A percentile compares a stretch with the other conserved stretches of the same genome.
These are phyloP conservation scores for Buceros bicornis DNA, from an alignment of 2,797 vertebrate genomes.

Conservation along the genomic window DNA sequence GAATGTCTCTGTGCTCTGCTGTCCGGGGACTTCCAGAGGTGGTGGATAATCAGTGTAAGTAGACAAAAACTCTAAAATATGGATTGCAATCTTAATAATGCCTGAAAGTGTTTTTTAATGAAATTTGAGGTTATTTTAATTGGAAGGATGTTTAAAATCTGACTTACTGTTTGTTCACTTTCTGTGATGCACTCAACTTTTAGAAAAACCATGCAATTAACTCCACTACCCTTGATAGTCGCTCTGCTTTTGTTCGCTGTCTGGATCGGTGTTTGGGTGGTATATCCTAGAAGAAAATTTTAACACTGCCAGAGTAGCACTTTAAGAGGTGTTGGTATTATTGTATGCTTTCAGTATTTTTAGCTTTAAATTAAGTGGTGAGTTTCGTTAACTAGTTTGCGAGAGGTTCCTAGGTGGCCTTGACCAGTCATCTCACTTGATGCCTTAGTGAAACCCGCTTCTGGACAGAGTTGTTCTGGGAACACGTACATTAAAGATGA, in stretches of 20 bases:
- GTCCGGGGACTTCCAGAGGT: background rate
- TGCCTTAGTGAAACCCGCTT: background rate
- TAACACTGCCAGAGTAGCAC: background rate
- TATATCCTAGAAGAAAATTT: background rate
- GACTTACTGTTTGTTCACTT: constrained; percentile 17
- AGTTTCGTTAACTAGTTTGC: background rate
- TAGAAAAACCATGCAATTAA: background rate
- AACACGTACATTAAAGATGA: background rate
- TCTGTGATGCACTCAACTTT: background rate
- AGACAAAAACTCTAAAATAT: constrained; percentile 14
- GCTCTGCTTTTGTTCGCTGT: background rate
- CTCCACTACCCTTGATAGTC: background rate
- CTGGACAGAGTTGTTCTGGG: background rate
- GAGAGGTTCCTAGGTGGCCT: background rate
- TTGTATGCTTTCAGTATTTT: background rate
- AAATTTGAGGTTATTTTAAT: constrained; percentile 43
- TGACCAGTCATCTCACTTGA: background rate
- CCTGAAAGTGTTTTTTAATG: constrained; percentile 31
- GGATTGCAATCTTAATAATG: constrained; percentile 33
- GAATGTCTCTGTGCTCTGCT: background rate
- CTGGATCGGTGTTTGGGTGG: background rate
- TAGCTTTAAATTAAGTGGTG: background rate
- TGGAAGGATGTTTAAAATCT: constrained; percentile 19
- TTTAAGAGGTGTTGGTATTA: background rate
- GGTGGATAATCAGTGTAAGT: background rate